A percentile compares a stretch with the other conserved stretches of the same genome.
These are phyloP conservation scores for Drosophila nannoptera DNA, from an alignment of 1,140 invertebrate genomes.

Conservation along the genomic window DNA sequence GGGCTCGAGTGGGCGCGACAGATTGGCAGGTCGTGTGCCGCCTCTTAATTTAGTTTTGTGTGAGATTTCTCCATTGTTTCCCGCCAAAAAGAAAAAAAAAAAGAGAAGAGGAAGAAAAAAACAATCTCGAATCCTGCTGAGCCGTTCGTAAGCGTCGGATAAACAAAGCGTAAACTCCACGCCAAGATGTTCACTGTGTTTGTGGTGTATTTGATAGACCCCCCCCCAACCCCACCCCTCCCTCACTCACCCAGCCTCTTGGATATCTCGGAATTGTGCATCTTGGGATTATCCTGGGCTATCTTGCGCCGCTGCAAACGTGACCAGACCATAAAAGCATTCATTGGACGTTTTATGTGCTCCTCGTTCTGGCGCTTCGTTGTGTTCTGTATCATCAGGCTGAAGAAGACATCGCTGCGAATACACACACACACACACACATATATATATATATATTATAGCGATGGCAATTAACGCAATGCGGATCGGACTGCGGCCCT, in stretches of 20 bases:
- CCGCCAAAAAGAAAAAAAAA: conserved; percentile 12
- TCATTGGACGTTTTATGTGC: conserved; percentile 88
- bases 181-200: background rate
- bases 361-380: conserved; percentile 79
- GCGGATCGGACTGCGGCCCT: conserved; percentile 4
- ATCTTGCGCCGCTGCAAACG: conserved; percentile 92
- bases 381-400: conserved; percentile 79
- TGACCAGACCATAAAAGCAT: conserved; percentile 92
- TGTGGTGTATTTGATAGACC: background rate
- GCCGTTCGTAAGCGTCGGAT: conserved; percentile 5
- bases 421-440: too few species aligned
- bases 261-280: conserved; percentile 99
- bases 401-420: conserved; percentile 75
- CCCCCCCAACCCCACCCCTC: too few species aligned
- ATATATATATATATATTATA: too few species aligned
- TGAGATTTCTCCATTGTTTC: conserved; percentile 56
- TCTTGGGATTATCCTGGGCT: conserved; percentile 98
- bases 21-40: conserved; percentile 76
- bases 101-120: conserved; percentile 8
- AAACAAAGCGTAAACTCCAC: background rate
- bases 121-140: conserved; percentile 10
- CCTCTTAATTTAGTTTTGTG: conserved; percentile 76
- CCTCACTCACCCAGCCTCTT: conserved; percentile 90
- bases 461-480: background rate
- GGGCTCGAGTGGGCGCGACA: conserved; percentile 34